Evolutionary conservation across 2,113 vertebrate genomes (phyloP).

Genomic region (Scytalopus superciliaris): DNA sequence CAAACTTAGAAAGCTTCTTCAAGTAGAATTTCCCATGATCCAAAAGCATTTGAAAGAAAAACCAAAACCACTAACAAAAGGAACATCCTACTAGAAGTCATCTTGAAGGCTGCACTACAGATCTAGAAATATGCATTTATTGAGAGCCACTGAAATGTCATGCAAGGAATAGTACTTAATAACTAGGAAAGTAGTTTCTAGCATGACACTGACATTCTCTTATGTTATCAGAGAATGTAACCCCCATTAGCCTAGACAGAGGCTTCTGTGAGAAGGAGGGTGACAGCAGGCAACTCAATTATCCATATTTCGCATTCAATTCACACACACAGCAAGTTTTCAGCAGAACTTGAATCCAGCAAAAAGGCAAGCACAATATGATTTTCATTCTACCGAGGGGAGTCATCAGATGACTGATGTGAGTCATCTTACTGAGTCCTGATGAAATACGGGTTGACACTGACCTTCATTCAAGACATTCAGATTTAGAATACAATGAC

Average conservation of each 20-base stretch:
- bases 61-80: background rate
- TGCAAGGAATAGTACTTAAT: background rate
- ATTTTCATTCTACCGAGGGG: background rate
- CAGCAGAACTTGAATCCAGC: background rate
- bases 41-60: background rate
- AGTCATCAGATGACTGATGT: background rate
- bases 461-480: constrained; percentile 34
- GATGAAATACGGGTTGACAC: constrained; percentile 7
- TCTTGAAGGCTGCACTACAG: background rate
- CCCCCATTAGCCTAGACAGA: accelerated
- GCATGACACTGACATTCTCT: background rate
- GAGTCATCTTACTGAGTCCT: background rate
- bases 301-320: background rate
- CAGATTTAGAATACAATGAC: background rate
- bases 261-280: background rate
- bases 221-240: background rate
- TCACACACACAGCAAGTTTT: background rate
- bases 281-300: background rate
- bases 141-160: background rate
- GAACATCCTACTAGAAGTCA: background rate
- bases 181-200: background rate
- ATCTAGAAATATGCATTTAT: background rate
- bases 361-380: background rate
- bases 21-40: background rate
- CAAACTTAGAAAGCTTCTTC: background rate